Base-by-base conservation (phyloP, 23 tunicate species). In the Oikopleura dioica region DNA sequence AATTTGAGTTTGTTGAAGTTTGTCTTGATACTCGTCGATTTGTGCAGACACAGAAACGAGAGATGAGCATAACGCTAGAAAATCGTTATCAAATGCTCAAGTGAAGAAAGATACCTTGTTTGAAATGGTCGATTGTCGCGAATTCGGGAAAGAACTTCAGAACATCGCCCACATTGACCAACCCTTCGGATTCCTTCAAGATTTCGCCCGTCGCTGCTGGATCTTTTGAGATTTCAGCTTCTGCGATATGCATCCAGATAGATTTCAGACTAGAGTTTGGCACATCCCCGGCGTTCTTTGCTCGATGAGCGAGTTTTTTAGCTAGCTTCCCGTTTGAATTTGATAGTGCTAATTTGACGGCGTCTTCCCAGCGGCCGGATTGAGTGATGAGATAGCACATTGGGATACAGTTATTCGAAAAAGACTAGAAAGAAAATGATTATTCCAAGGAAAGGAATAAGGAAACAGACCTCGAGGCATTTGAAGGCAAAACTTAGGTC, bases 81-180 rank as follows among this genome's bases (percentile, higher is more conserved):
- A n/a, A n/a, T n/a, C n/a, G n/a, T n/a, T n/a, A n/a, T n/a, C n/a
- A n/a, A n/a, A n/a, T n/a, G n/a, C n/a, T n/a, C n/a, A n/a, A n/a
- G n/a, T n/a, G n/a, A n/a, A n/a, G n/a, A n/a, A n/a, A 88, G 68
- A 88, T 59, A 29, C 88, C 95, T 67, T 92, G 84, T 76, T 92
- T 92, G 77, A 89, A 89, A 59, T 92, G 98, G 68, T 92, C 94
- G 36, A 85, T 92, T 37, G 94, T 89, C 0, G 85, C 96, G 79
- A 89, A 89, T 35, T 89, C 96, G 35, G 96, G 96, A 75, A 89
- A 89, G 72, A 85, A 85, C 29, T 91, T 87, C 67, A 92, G 78
- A 67, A 92, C 81, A 68, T 85, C 98, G 76, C 82, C 94, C 36
- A 85, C 82, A 78, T 82, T 92, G 58, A 89, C 38, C 72, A 89